Percentiles rank a stretch among this genome's conserved stretches.
Conservation (phyloP, 2,113 vertebrate species). For the Eidolon helvum region DNA sequence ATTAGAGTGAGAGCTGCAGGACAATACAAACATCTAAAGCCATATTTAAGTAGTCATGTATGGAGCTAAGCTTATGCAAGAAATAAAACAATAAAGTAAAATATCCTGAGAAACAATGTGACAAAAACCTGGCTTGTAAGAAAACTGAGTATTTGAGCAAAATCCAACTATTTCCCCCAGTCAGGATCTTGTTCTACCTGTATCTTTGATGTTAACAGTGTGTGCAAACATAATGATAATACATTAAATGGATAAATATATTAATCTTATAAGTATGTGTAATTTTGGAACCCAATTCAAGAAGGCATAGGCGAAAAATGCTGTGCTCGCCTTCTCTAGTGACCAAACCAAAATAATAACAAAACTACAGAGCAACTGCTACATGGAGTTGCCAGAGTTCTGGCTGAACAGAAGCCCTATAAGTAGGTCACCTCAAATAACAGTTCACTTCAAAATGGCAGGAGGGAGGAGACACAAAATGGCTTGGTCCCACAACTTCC, state of each 20-base stretch:
- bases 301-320: too few relatives aligned
- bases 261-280: not conserved
- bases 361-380: too few relatives aligned
- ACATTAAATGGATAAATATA: not conserved
- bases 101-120: not conserved
- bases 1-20: not conserved
- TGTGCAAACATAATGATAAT: not conserved
- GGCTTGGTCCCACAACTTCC: too few relatives aligned
- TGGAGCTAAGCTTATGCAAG: not conserved
- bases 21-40: not conserved
- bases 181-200: not conserved
- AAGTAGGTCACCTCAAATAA: too few relatives aligned
- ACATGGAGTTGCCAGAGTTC: too few relatives aligned
- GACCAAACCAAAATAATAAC: too few relatives aligned
- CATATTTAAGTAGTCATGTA: not conserved
- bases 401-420: too few relatives aligned
- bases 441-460: too few relatives aligned
- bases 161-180: not conserved
- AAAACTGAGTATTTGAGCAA: not conserved
- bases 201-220: not conserved
- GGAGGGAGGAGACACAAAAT: too few relatives aligned
- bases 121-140: not conserved
- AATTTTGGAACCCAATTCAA: too few relatives aligned
- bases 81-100: not conserved
- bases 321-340: too few relatives aligned